phyloP scores from a whole-genome alignment of 2,888 invertebrate genomes.

The Therioaphis trifolii region DNA sequence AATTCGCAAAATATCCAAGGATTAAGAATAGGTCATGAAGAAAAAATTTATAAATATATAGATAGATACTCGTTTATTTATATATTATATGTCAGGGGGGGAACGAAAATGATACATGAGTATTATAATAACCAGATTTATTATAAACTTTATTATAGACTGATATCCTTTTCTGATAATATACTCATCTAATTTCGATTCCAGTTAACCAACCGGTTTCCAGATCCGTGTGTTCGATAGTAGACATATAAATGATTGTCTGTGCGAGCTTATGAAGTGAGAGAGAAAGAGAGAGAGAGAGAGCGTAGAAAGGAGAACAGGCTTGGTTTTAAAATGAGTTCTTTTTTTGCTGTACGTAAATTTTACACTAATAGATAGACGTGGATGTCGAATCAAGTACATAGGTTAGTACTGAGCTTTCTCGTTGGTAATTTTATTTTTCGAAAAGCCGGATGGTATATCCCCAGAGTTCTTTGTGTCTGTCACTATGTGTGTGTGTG shows the following conservation, averaged over 20 bases:
- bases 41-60: neutral
- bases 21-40: no score
- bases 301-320: conserved; percentile 37
- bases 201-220: conserved; percentile 36
- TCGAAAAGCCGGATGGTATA: conserved; percentile 4
- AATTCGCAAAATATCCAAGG: no score
- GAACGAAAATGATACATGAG: conserved; percentile 21
- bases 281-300: conserved; percentile 7
- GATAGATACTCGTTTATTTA: neutral
- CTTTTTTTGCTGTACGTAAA: conserved; percentile 28
- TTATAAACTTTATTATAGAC: neutral
- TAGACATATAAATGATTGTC: conserved; percentile 30
- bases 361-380: conserved; percentile 29
- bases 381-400: neutral
- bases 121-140: conserved; percentile 39
- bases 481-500: no score
- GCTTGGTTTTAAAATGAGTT: conserved; percentile 39
- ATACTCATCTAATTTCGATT: conserved; percentile 56
- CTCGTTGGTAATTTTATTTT: conserved; percentile 35
- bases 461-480: neutral
- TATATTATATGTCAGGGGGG: neutral
- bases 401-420: conserved; percentile 24
- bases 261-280: neutral
- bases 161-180: conserved; percentile 49
- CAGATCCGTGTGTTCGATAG: conserved; percentile 51